These are phyloP conservation scores for Channallabes apus DNA, from an alignment of 2,797 vertebrate species.

Conservation along the genomic window DNA sequence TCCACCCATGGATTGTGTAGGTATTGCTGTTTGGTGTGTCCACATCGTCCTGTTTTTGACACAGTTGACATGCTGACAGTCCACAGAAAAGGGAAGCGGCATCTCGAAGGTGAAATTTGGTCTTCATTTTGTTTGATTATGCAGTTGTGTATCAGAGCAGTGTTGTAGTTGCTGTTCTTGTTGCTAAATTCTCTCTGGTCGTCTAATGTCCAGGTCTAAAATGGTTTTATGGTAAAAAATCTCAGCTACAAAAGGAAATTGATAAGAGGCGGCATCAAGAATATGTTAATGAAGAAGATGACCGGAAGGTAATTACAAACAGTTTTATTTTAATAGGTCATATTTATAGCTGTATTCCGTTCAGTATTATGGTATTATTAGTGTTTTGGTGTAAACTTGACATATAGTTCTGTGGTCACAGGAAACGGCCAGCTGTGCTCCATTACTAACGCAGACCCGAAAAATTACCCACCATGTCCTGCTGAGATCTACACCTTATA, in stretches of 20 bases:
- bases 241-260: slow-evolving; percentile 64
- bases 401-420: slow-evolving; percentile 42
- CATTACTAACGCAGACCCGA: slow-evolving; percentile 80
- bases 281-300: slow-evolving; percentile 70
- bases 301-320: slow-evolving; percentile 68
- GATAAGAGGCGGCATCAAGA: slow-evolving; percentile 73
- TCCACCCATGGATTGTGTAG: slow-evolving; percentile 62
- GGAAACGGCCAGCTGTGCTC: slow-evolving; percentile 75
- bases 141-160: neutral
- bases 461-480: slow-evolving; percentile 82
- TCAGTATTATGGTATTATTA: neutral
- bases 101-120: slow-evolving; percentile 76
- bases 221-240: slow-evolving; percentile 80
- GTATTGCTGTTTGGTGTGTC: slow-evolving; percentile 87
- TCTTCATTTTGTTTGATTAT: neutral
- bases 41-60: slow-evolving; percentile 86
- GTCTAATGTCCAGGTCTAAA: slow-evolving; percentile 76
- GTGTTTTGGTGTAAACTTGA: neutral
- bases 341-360: neutral
- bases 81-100: slow-evolving; percentile 85
- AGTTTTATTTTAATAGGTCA: neutral
- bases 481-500: slow-evolving; percentile 80
- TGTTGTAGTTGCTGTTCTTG: neutral
- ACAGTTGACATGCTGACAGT: slow-evolving; percentile 85
- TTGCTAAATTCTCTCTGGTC: neutral